Percentiles rank a stretch among this genome's conserved stretches.
Conservation (phyloP, 2,797 vertebrate species). For the Pseudochaenichthys georgianus region DNA sequence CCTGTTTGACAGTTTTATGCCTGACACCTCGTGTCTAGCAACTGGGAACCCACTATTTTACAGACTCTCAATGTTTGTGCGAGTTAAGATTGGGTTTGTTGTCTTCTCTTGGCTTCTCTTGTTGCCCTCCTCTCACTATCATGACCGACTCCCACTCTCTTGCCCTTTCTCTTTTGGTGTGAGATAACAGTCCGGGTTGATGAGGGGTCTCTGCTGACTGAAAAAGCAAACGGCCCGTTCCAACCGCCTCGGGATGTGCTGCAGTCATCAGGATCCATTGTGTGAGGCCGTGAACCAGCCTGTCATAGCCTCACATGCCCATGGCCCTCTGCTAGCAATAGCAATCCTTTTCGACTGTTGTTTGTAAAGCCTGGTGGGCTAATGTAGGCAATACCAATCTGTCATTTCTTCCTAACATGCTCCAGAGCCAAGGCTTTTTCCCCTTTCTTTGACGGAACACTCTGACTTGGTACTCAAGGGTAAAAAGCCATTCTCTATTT, state of each 20-base stretch:
- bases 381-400: conserved; percentile 71
- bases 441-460: conserved; percentile 68
- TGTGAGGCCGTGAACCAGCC: conserved; percentile 53
- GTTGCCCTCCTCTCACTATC: conserved; percentile 5
- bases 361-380: conserved; percentile 70
- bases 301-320: conserved; percentile 42
- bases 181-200: conserved; percentile 54
- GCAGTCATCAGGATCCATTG: conserved; percentile 73
- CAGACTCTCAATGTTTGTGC: conserved; percentile 61
- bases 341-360: conserved; percentile 51
- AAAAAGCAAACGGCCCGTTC: conserved; percentile 52
- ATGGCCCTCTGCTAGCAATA: conserved; percentile 47
- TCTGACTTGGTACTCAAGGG: conserved; percentile 74
- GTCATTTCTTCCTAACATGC: conserved; percentile 67
- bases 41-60: conserved; percentile 71
- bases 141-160: conserved; percentile 20
- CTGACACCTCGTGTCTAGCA: conserved; percentile 66
- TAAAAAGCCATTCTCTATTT: conserved; percentile 76
- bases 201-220: conserved; percentile 47
- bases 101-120: conserved; percentile 29
- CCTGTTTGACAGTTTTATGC: conserved; percentile 77
- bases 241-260: conserved; percentile 61
- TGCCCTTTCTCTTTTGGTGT: conserved; percentile 47
- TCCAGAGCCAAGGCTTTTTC: conserved; percentile 63
- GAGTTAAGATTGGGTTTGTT: conserved; percentile 40